Conservation (phyloP, 2,113 vertebrate genomes). For the Ciconia boyciana region DNA sequence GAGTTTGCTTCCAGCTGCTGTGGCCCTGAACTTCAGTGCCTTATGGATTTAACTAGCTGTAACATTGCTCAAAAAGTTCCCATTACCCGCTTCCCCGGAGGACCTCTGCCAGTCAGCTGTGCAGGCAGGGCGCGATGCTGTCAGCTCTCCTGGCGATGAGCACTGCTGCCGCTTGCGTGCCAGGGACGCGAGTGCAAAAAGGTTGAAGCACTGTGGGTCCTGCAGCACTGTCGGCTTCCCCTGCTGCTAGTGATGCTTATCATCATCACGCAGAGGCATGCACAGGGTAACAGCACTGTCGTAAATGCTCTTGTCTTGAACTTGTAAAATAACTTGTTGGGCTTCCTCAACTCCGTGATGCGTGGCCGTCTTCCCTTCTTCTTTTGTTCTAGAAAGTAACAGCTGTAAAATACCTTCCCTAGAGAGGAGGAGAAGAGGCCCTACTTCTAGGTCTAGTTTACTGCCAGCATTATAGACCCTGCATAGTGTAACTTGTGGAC, state of each 20-base stretch:
- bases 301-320: background rate
- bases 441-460: background rate
- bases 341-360: background rate
- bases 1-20: no score
- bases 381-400: background rate
- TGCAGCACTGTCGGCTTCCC: background rate
- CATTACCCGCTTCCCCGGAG: background rate
- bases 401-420: background rate
- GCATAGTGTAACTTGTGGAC: no score
- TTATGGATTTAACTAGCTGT: no score
- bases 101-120: background rate
- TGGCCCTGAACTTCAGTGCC: no score
- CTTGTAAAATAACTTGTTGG: background rate
- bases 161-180: background rate
- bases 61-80: background rate
- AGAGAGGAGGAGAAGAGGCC: background rate
- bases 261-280: background rate
- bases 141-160: background rate
- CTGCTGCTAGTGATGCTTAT: no score
- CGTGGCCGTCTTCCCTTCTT: background rate
- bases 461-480: background rate
- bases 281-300: no score
- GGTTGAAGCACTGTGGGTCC: background rate
- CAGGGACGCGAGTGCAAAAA: background rate
- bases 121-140: background rate